Evolutionary conservation across 2,797 vertebrate species (phyloP).

Genomic region (Masticophis lateralis): DNA sequence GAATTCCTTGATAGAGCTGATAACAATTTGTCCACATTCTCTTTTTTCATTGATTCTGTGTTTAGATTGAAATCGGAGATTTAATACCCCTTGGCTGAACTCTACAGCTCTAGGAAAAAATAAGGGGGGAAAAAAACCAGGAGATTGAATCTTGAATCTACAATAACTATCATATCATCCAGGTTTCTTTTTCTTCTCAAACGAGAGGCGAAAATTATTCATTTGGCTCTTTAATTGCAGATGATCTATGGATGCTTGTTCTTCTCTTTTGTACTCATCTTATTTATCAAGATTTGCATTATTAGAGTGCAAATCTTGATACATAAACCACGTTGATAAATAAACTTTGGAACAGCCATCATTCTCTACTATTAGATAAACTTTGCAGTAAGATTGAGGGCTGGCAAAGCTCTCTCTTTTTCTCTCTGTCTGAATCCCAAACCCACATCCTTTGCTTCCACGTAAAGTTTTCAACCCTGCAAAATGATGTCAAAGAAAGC

Average conservation of each 20-base stretch:
- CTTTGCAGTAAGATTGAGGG: not conserved
- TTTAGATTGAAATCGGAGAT: not conserved
- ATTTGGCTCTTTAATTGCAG: not conserved
- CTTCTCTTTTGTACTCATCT: not conserved
- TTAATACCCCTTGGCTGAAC: not conserved
- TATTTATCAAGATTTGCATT: not conserved
- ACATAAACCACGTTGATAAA: not conserved
- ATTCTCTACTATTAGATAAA: not conserved
- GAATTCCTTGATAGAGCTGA: not conserved
- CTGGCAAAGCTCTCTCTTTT: not conserved
- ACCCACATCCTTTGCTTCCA: constrained; percentile 58
- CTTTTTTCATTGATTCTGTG: not conserved
- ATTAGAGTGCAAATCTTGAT: not conserved
- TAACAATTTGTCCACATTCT: not conserved
- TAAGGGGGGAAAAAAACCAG: accelerated
- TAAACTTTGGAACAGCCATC: accelerated
- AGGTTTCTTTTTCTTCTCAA: not conserved
- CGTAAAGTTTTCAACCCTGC: constrained; percentile 44
- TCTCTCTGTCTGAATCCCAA: constrained; percentile 16
- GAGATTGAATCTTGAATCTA: not conserved
- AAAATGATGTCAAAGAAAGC: constrained; percentile 45
- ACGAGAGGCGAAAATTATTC: not conserved
- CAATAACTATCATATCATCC: not conserved
- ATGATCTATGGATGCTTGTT: not conserved
- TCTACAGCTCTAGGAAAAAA: not conserved